Conservation (phyloP, 2,797 vertebrate species). For the Acridotheres tristis region DNA sequence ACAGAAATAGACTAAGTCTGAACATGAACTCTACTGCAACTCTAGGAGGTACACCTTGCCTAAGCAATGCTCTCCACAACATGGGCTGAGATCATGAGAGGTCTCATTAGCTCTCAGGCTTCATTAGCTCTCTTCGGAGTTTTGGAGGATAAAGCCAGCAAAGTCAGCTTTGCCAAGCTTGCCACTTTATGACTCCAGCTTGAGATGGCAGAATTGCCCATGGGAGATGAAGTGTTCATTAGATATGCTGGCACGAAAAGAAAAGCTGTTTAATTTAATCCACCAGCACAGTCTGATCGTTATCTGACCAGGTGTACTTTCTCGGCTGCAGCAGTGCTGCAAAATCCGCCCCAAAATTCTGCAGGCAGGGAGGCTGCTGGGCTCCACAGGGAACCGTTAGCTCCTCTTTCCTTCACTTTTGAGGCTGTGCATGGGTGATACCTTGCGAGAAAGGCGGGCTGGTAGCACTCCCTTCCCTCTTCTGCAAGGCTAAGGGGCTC, state of each 20-base stretch:
- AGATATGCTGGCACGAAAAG: constrained; percentile 64
- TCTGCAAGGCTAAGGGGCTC: neutral
- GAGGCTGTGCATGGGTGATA: neutral
- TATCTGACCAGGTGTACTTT: constrained; percentile 64
- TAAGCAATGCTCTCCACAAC: constrained; percentile 1
- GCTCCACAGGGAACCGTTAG: neutral
- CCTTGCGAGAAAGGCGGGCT: neutral
- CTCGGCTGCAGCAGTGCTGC: constrained; percentile 32
- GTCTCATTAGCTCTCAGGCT: constrained; percentile 14
- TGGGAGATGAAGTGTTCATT: constrained; percentile 64
- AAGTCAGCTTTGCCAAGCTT: constrained; percentile 49
- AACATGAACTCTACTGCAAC: constrained; percentile 9
- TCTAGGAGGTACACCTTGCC: constrained; percentile 56
- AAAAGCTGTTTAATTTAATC: constrained; percentile 68
- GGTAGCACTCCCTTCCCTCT: neutral
- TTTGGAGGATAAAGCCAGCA: constrained; percentile 16
- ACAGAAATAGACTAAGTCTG: neutral
- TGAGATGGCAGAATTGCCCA: constrained; percentile 63
- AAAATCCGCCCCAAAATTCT: constrained; percentile 13
- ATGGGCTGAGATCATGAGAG: constrained; percentile 16
- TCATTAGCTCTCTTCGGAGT: neutral
- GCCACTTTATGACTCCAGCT: constrained; percentile 43
- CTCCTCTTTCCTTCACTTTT: neutral
- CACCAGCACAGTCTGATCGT: constrained; percentile 62
- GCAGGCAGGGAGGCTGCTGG: neutral